Conservation (phyloP, 2,113 vertebrate species). For the Verasper variegatus region DNA sequence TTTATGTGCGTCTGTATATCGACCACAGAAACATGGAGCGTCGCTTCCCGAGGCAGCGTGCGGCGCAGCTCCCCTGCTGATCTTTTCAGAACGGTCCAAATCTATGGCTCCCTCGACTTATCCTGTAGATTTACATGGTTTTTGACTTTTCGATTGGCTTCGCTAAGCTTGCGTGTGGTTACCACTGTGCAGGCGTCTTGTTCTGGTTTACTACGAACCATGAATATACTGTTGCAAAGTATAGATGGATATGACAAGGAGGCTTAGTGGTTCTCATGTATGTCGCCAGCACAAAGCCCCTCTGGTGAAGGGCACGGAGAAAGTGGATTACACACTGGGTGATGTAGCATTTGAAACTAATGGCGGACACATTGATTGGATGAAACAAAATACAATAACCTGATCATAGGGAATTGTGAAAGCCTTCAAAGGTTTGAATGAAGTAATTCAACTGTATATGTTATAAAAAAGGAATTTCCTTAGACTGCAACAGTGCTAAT, state of each 20-base stretch:
- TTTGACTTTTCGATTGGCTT: conserved; percentile 35
- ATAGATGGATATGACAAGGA: conserved; percentile 4
- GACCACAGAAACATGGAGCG: conserved; percentile 45
- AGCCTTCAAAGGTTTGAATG: neutral
- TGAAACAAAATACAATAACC: neutral
- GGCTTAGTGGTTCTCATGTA: conserved; percentile 23
- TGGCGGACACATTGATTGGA: conserved; percentile 15
- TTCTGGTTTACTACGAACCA: conserved; percentile 33
- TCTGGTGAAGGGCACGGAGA: conserved; percentile 57
- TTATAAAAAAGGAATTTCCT: neutral
- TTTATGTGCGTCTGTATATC: conserved; percentile 32
- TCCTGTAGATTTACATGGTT: conserved; percentile 37
- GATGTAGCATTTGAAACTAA: conserved; percentile 7
- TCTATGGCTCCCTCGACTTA: conserved; percentile 11
- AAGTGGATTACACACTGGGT: conserved; percentile 62
- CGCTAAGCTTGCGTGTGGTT: conserved; percentile 15
- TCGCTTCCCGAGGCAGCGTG: conserved; percentile 53
- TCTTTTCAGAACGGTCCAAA: conserved; percentile 57
- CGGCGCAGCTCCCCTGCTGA: conserved; percentile 58
- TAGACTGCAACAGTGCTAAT: neutral
- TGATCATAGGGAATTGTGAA: neutral
- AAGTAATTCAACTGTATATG: neutral
- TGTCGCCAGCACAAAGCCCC: conserved; percentile 61
- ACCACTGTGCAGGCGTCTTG: conserved; percentile 20
- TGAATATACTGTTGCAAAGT: conserved; percentile 3